Evolutionary conservation across 2,888 invertebrate species (phyloP).

Genomic region (Campoletis raptor): DNA sequence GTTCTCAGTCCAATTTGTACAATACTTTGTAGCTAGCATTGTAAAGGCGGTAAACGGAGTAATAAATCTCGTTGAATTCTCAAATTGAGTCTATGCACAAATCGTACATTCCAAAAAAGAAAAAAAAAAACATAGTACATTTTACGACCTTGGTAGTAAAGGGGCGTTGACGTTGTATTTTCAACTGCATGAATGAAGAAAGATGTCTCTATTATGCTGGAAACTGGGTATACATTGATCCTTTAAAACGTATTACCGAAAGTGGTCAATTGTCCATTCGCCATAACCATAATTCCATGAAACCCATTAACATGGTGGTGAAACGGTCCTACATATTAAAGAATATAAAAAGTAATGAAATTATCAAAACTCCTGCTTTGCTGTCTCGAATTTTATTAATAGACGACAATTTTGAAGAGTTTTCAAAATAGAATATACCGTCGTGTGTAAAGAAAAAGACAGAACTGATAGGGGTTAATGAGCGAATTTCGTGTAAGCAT

Average conservation of each 20-base stretch:
- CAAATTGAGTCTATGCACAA: neutral
- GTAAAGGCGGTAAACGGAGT: slow-evolving; percentile 36
- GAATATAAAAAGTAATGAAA: neutral
- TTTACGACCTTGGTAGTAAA: slow-evolving; percentile 40
- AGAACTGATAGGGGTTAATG: slow-evolving; percentile 39
- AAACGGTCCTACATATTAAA: neutral
- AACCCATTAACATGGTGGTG: neutral
- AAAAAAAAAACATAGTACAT: neutral
- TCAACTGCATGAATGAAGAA: neutral
- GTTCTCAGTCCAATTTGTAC: slow-evolving; percentile 40
- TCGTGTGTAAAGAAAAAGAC: slow-evolving; percentile 8
- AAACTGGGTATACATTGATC: slow-evolving; percentile 21
- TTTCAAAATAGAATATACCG: neutral
- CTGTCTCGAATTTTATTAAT: neutral
- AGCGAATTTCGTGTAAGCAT: slow-evolving; percentile 39
- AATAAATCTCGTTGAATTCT: slow-evolving; percentile 56
- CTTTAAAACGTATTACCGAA: slow-evolving; percentile 46
- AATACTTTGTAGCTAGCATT: slow-evolving; percentile 26
- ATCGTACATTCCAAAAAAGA: slow-evolving; percentile 2
- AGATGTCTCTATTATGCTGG: neutral
- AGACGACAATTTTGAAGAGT: neutral
- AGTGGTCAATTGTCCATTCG: slow-evolving; percentile 49
- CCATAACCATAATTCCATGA: slow-evolving; percentile 10
- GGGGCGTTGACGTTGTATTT: slow-evolving; percentile 42
- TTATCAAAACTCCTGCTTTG: neutral